phyloP scores from a whole-genome alignment of 1,140 invertebrate species.

The Cotesia chilonis region DNA sequence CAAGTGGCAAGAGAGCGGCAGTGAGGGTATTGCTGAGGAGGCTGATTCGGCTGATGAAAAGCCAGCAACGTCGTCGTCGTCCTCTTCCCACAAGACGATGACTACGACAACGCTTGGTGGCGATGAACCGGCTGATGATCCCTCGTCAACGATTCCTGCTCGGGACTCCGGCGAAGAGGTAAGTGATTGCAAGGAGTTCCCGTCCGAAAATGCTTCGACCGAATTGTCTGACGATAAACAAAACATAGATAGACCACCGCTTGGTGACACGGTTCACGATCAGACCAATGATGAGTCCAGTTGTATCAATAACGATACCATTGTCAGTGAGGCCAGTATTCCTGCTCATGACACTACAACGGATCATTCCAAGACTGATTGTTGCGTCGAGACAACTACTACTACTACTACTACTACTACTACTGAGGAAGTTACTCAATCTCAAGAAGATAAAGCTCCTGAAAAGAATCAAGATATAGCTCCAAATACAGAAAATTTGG shows the following conservation, averaged over 20 bases:
- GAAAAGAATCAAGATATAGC: too few species aligned
- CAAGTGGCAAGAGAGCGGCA: slow-evolving; percentile 61
- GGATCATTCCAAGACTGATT: too few species aligned
- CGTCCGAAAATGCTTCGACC: slow-evolving; percentile 62
- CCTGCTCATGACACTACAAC: too few species aligned
- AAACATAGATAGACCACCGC: slow-evolving; percentile 61
- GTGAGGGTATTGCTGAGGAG: slow-evolving; percentile 58
- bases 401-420: not conserved
- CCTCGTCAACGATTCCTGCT: slow-evolving; percentile 56
- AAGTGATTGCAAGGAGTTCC: slow-evolving; percentile 66
- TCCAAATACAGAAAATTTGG: too few species aligned
- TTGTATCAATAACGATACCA: slow-evolving; percentile 35
- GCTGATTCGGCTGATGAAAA: slow-evolving; percentile 61
- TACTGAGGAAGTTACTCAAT: not conserved
- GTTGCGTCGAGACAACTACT: slow-evolving; percentile 9
- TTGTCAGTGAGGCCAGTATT: not conserved
- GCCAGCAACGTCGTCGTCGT: slow-evolving; percentile 44
- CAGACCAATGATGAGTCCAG: slow-evolving; percentile 39
- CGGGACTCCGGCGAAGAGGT: slow-evolving; percentile 63
- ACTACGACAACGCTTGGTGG: slow-evolving; percentile 36
- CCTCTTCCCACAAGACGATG: too few species aligned
- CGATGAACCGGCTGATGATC: slow-evolving; percentile 52
- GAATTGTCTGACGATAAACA: slow-evolving; percentile 66
- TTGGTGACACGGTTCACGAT: slow-evolving; percentile 51
- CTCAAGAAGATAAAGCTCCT: not conserved